These are phyloP conservation scores for Gonocerus acuteangulatus DNA, from an alignment of 2,888 invertebrate genomes.

Conservation along the genomic window DNA sequence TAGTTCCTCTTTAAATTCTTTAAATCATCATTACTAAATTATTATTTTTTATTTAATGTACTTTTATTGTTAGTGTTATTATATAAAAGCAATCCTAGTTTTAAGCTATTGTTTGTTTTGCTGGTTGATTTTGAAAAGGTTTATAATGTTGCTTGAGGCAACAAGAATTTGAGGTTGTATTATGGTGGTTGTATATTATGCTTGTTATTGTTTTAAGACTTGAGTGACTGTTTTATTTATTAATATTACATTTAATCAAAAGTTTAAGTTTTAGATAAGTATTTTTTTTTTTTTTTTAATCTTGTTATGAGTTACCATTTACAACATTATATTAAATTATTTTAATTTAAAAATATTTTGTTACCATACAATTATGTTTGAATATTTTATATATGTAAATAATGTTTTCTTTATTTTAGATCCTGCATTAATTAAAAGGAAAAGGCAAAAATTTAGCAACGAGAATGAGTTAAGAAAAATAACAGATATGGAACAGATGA, in stretches of 20 bases:
- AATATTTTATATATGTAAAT: too few relatives aligned
- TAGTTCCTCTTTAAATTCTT: too few relatives aligned
- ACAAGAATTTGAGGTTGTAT: background rate
- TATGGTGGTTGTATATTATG: background rate
- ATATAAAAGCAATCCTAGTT: too few relatives aligned
- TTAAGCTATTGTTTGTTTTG: background rate
- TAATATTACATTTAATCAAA: background rate
- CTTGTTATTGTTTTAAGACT: background rate
- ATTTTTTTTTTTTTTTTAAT: background rate
- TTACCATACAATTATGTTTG: too few relatives aligned
- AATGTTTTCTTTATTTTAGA: conserved; percentile 47
- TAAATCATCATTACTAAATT: too few relatives aligned
- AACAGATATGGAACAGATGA: conserved; percentile 30
- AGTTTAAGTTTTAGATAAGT: background rate
- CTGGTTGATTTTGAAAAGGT: conserved; percentile 19
- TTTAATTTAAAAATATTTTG: background rate
- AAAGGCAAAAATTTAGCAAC: conserved; percentile 46
- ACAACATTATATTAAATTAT: background rate
- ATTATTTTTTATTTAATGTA: too few relatives aligned
- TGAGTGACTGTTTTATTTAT: conserved; percentile 9
- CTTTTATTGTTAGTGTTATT: too few relatives aligned
- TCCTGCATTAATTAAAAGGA: conserved; percentile 53
- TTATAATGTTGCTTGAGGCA: conserved; percentile 1
- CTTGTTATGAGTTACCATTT: background rate
- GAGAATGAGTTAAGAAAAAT: conserved; percentile 28